These are phyloP conservation scores for Drosophila longiperda DNA, from an alignment of 2,888 invertebrate species.

Conservation along the genomic window DNA sequence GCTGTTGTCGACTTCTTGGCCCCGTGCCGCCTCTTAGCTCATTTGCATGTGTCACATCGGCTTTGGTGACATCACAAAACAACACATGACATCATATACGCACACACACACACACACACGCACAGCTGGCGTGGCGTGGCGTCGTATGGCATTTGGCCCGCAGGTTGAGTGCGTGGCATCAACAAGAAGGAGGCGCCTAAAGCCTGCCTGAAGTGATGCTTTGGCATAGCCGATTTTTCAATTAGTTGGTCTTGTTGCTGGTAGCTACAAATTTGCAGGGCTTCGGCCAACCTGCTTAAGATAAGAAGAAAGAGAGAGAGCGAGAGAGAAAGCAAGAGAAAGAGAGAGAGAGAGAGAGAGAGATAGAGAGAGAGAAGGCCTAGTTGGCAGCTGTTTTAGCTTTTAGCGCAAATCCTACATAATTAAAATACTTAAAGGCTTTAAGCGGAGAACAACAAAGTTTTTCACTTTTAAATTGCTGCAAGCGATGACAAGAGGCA, in stretches of 20 bases:
- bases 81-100: slow-evolving; percentile 38
- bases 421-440: slow-evolving; percentile 80
- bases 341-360: no score
- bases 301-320: not conserved
- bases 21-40: slow-evolving; percentile 41
- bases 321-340: not conserved
- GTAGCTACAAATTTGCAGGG: slow-evolving; percentile 61
- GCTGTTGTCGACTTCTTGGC: slow-evolving; percentile 40
- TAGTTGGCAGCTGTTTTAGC: slow-evolving; percentile 37
- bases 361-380: not conserved
- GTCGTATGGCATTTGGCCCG: slow-evolving; percentile 19
- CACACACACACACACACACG: slow-evolving; percentile 13
- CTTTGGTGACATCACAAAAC: slow-evolving; percentile 58
- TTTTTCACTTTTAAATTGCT: slow-evolving; percentile 75
- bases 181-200: not conserved
- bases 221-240: slow-evolving; percentile 73
- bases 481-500: slow-evolving; percentile 29
- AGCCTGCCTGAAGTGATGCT: slow-evolving; percentile 31
- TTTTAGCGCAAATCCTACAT: slow-evolving; percentile 70
- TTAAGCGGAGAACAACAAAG: slow-evolving; percentile 69
- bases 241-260: slow-evolving; percentile 60
- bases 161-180: slow-evolving; percentile 21
- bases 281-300: slow-evolving; percentile 44
- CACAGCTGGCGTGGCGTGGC: slow-evolving; percentile 11
- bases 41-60: slow-evolving; percentile 76